Evolutionary conservation across 2,797 vertebrate genomes (phyloP), one percentile per base, ranked within the genome.

Genomic region (Protosalanx chinensis): DNA sequence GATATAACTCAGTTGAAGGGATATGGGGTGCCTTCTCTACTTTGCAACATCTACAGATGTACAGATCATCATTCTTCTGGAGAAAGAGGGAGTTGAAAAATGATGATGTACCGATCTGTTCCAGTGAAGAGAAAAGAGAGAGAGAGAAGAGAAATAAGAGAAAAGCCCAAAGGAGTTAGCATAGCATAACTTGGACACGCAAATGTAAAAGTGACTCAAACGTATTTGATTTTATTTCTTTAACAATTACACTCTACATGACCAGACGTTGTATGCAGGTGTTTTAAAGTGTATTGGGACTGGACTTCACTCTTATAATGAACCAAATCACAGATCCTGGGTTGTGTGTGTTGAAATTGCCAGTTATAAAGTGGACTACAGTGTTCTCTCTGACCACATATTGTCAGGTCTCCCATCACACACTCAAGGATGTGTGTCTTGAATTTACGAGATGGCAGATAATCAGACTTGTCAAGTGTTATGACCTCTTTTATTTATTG

Each of bases 1-100:
- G 37, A 64, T 69, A 69, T 20, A 63, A 62, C 49, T 29, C 29
- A 67, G 35, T 63, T 62, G 62, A 65, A 74, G 58, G 51, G 58
- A 62, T 62, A 29, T 29, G 20, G 27, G 37, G n/a, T 57, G 41
- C 32, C 46, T 41, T 37, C 46, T 63, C 32, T 35, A 1, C 58
- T 69, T 66, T 23, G 51, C 41, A 15, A 27, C n/a, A 62, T 64
- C 20, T 56, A 30, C 33, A 53, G 12, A 63, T 18, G 59, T 64
- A 7, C 56, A 46, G 32, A 63, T 51, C 5, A 46, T 8, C 27
- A 53, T 27, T 67, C 41, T 65, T 20, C 70, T 66, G 33, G 35
- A 23, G 33, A 66, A 30, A 2, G 15, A 15, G 27, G 64, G 23
- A 51, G 20, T 20, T 29, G 23, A 66, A 16, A 12, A 15, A 65